Evolutionary conservation across 1,140 invertebrate species (phyloP).

Genomic region (Drosophila saltans): DNA sequence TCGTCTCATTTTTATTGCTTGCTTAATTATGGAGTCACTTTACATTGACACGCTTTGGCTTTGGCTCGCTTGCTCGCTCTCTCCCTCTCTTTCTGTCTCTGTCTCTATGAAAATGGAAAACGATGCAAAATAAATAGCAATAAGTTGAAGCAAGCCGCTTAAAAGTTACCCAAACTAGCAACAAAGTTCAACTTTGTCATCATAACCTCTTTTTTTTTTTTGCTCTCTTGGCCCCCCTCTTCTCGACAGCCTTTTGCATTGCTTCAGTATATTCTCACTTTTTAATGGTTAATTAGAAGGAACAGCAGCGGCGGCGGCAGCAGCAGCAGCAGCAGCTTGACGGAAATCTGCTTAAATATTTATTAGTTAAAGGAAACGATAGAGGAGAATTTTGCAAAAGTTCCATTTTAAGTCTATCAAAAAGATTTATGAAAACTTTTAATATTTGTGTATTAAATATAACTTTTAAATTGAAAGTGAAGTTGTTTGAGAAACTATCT

Average conservation of each 20-base stretch:
- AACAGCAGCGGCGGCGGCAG: slow-evolving; percentile 6
- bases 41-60: slow-evolving; percentile 65
- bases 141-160: slow-evolving; percentile 72
- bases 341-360: slow-evolving; percentile 19
- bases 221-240: slow-evolving; percentile 33
- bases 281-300: slow-evolving; percentile 66
- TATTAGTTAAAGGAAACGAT: slow-evolving; percentile 14
- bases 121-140: slow-evolving; percentile 76
- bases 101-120: slow-evolving; percentile 47
- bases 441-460: neutral
- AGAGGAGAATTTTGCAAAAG: neutral
- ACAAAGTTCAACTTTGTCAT: slow-evolving; percentile 74
- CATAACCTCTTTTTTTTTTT: slow-evolving; percentile 62
- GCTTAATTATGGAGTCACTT: slow-evolving; percentile 76
- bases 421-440: slow-evolving; percentile 1
- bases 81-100: slow-evolving; percentile 21
- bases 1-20: slow-evolving; percentile 66
- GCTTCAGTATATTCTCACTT: slow-evolving; percentile 20
- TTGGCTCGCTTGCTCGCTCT: slow-evolving; percentile 9
- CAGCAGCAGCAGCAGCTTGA: neutral
- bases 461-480: neutral
- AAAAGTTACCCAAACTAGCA: slow-evolving; percentile 70
- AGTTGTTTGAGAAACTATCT: neutral
- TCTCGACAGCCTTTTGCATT: slow-evolving; percentile 6
- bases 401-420: slow-evolving; percentile 1